phyloP scores from a whole-genome alignment of 2,797 vertebrate genomes.

The Saguinus oedipus region DNA sequence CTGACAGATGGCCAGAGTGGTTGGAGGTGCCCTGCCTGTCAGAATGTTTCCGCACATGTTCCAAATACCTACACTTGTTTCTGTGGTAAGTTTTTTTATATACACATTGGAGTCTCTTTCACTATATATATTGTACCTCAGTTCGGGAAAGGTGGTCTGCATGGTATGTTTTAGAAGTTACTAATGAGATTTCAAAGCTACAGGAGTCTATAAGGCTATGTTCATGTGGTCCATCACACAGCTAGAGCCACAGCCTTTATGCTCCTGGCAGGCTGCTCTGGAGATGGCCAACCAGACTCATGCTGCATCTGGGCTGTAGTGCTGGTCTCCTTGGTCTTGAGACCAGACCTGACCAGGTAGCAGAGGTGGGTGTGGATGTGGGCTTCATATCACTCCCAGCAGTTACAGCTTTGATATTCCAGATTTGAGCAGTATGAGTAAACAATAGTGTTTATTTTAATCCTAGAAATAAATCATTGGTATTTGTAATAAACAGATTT shows the following conservation, averaged over 20 bases:
- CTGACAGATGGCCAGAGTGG: slow-evolving; percentile 91
- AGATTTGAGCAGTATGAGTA: neutral
- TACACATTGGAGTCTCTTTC: neutral
- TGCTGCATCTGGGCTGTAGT: neutral
- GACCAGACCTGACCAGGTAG: neutral
- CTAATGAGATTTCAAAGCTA: neutral
- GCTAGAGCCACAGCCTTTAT: neutral
- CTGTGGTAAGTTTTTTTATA: slow-evolving; percentile 90
- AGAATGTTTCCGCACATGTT: slow-evolving; percentile 92
- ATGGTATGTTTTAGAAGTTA: slow-evolving; percentile 30
- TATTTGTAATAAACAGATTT: slow-evolving; percentile 19
- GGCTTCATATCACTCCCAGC: neutral
- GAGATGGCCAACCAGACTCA: neutral
- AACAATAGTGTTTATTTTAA: slow-evolving; percentile 27
- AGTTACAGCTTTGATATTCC: slow-evolving; percentile 20
- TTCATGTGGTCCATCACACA: neutral
- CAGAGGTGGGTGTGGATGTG: neutral
- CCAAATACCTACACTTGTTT: slow-evolving; percentile 95
- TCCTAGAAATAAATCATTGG: neutral
- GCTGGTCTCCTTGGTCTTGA: neutral
- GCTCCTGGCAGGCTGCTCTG: neutral
- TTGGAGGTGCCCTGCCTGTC: slow-evolving; percentile 98
- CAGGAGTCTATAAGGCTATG: neutral
- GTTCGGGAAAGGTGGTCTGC: neutral
- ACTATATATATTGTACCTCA: neutral